Evolutionary conservation across 2,113 vertebrate species (phyloP).

Genomic region (Desmodus rotundus): DNA sequence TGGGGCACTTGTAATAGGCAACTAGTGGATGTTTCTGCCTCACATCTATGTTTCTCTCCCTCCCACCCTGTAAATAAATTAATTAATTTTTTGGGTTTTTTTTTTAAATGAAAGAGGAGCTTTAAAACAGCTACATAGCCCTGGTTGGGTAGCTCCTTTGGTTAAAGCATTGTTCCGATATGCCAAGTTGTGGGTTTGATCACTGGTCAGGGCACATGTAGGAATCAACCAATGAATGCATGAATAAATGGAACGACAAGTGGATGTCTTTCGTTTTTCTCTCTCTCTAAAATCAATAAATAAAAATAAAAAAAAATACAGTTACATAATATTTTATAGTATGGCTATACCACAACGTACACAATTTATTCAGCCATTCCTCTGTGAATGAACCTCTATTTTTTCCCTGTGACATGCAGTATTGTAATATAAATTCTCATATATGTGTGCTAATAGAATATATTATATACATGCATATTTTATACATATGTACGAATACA

Average conservation of each 20-base stretch:
- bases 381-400: background rate
- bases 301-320: background rate
- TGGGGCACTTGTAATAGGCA: too few species aligned
- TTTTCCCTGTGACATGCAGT: background rate
- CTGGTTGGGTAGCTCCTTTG: background rate
- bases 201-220: background rate
- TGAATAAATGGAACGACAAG: background rate
- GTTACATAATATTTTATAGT: background rate
- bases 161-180: background rate
- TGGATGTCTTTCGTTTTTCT: background rate
- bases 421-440: background rate
- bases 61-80: too few species aligned
- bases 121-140: conserved; percentile 10
- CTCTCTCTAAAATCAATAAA: background rate
- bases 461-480: background rate
- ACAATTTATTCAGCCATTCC: background rate
- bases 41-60: too few species aligned
- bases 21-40: too few species aligned
- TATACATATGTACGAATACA: background rate
- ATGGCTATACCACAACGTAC: background rate
- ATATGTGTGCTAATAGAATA: background rate
- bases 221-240: background rate
- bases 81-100: too few species aligned
- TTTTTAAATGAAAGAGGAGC: background rate
- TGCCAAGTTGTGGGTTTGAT: background rate